Base-by-base conservation (phyloP, 2,797 vertebrate genomes). In the Amblyraja radiata region DNA sequence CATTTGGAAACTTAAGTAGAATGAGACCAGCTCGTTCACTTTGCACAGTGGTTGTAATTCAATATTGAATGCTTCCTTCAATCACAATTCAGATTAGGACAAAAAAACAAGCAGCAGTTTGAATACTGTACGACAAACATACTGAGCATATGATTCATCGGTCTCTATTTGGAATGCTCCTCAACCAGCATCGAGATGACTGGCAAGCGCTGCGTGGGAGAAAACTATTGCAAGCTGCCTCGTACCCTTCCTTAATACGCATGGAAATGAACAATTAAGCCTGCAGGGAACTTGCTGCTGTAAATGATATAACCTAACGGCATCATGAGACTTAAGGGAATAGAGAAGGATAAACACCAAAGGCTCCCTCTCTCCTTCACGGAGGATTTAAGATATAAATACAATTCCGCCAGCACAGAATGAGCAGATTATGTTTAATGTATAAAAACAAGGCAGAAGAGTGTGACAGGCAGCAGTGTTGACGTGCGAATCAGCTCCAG, bases 131-230 rank as follows among this genome's bases (percentile, higher is more conserved):
- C 94, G 77, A 93, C 93, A 93, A 94, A 94, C 94, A 95, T 93
- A n/a, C 71, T 94, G 94, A 74, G 91, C 46, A 0, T 32, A 73
- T 93, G 94, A 90, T 95, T 95, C 93, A 94, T 93, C 93, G 68
- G 84, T 93, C 78, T 94, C 94, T 95, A 95, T 95, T 95, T 94
- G 94, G 94, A 95, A 95, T 94, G 95, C 94, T 94, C 0, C 1
- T 94, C 95, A 93, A 88, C 58, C 95, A 95, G 94, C 93, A 88
- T 94, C 94, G 94, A 94, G 95, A 95, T 73, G 93, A 95, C 94
- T 94, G 94, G 94, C 74, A 88, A 94, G 93, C 93, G 95, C 94
- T 1, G 11, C 25, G 94, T 94, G 94, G 94, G 95, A 95, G 95
- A 95, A 95, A 95, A 94, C 32, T 94, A 94, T 94, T 94, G 94